These are phyloP conservation scores for Aphelinus atriplicis DNA, from an alignment of 1,140 invertebrate species.

Conservation along the genomic window DNA sequence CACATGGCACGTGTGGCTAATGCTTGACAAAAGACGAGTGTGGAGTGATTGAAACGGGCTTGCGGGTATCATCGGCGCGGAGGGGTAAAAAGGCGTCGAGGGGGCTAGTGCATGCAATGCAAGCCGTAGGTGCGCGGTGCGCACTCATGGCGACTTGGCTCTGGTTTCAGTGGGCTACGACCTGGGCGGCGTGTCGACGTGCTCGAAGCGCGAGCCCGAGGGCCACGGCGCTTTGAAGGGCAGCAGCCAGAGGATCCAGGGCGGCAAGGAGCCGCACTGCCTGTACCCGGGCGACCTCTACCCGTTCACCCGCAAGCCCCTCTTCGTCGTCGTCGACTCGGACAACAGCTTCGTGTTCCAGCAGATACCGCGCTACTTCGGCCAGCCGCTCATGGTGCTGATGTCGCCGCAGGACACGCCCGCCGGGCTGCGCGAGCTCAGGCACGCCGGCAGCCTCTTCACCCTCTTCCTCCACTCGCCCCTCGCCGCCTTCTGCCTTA, in stretches of 20 bases:
- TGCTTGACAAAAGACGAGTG: too few species aligned
- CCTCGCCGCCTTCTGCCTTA: slow-evolving; percentile 91
- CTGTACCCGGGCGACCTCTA: slow-evolving; percentile 93
- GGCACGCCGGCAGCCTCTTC: slow-evolving; percentile 92
- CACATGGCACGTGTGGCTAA: too few species aligned
- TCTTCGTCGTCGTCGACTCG: slow-evolving; percentile 94
- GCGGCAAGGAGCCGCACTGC: slow-evolving; percentile 84
- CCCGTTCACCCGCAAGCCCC: slow-evolving; percentile 89
- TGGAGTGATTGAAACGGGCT: neutral
- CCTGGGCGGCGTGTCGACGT: slow-evolving; percentile 89
- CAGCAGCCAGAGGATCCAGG: slow-evolving; percentile 78
- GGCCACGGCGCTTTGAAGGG: slow-evolving; percentile 75
- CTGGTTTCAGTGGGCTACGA: slow-evolving; percentile 84
- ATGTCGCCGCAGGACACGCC: slow-evolving; percentile 94
- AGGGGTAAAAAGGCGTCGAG: slow-evolving; percentile 12
- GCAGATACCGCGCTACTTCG: slow-evolving; percentile 91
- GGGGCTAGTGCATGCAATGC: slow-evolving; percentile 13
- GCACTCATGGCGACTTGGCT: slow-evolving; percentile 48
- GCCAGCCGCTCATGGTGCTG: slow-evolving; percentile 92
- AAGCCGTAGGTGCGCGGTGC: slow-evolving; percentile 33
- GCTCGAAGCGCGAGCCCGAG: slow-evolving; percentile 81
- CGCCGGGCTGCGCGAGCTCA: slow-evolving; percentile 81
- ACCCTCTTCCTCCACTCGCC: slow-evolving; percentile 95
- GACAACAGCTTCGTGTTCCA: slow-evolving; percentile 95
- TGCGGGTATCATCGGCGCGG: slow-evolving; percentile 4